These are phyloP conservation scores for Drosophila carrolli DNA, from an alignment of 1,140 invertebrate species.

Conservation along the genomic window DNA sequence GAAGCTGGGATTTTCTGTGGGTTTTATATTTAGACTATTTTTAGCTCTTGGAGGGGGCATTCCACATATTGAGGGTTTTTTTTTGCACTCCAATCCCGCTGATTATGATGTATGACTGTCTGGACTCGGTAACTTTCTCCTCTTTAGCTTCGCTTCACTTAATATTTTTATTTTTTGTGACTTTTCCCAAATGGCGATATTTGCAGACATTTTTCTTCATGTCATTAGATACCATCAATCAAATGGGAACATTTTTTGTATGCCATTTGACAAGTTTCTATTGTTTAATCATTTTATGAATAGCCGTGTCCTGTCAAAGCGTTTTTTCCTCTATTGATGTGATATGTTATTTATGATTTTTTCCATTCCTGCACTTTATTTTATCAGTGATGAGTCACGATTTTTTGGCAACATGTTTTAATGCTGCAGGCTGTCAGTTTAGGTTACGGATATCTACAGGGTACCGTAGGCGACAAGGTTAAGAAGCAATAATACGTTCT, in stretches of 20 bases:
- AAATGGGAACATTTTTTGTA: slow-evolving; percentile 31
- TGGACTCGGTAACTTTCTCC: slow-evolving; percentile 17
- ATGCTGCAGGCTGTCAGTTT: no score
- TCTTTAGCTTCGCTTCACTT: slow-evolving; percentile 54
- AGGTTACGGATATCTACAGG: no score
- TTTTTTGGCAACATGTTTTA: slow-evolving; percentile 44
- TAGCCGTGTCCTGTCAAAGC: slow-evolving; percentile 39
- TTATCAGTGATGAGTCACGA: slow-evolving; percentile 62
- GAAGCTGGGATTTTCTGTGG: no score
- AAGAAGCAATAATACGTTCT: no score
- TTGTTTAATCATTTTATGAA: slow-evolving; percentile 81
- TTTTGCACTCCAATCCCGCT: slow-evolving; percentile 15
- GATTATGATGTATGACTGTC: slow-evolving; percentile 80
- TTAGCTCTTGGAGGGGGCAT: slow-evolving; percentile 27
- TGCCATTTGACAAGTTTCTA: slow-evolving; percentile 78
- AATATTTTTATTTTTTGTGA: slow-evolving; percentile 51
- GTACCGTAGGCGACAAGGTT: neutral
- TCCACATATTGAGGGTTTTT: slow-evolving; percentile 59
- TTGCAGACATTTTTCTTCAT: slow-evolving; percentile 41
- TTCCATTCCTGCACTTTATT: slow-evolving; percentile 33
- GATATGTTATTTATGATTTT: slow-evolving; percentile 71
- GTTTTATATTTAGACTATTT: slow-evolving; percentile 21
- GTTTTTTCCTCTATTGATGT: slow-evolving; percentile 55
- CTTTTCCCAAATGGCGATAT: slow-evolving; percentile 50
- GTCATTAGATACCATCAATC: slow-evolving; percentile 70